These are phyloP conservation scores for Crocodylus rhombifer DNA, from an alignment of 2,797 vertebrate genomes.

Conservation along the genomic window DNA sequence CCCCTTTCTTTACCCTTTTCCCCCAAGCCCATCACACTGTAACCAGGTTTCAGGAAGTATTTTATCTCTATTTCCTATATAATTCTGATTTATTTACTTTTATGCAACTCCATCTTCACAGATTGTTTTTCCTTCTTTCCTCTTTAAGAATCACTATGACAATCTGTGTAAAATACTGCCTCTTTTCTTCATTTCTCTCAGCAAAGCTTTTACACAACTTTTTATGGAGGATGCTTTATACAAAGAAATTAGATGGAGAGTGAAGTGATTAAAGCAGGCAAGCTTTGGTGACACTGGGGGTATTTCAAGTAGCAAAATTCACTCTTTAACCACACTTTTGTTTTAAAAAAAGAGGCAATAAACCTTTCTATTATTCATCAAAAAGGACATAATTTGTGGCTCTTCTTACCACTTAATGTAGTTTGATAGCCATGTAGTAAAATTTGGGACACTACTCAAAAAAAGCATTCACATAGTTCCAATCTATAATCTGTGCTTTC, in stretches of 20 bases:
- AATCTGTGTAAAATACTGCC: constrained; percentile 18
- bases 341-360: neutral
- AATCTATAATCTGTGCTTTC: neutral
- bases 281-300: constrained; percentile 1
- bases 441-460: neutral
- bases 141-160: constrained; percentile 16
- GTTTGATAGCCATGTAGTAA: neutral
- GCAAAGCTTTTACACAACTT: constrained; percentile 59
- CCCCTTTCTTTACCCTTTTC: neutral
- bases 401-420: neutral
- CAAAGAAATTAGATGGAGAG: constrained; percentile 47
- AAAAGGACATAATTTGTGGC: neutral
- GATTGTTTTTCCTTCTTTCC: constrained; percentile 2
- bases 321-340: neutral
- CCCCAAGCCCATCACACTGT: rapidly evolving
- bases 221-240: constrained; percentile 35
- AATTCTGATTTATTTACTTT: constrained; percentile 48
- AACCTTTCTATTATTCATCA: constrained; percentile 1
- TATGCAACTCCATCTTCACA: constrained; percentile 4
- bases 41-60: constrained; percentile 26
- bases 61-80: constrained; percentile 34
- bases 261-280: constrained; percentile 6
- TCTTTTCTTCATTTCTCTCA: constrained; percentile 53
- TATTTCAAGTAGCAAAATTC: constrained; percentile 5
- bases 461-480: constrained; percentile 12